These are phyloP conservation scores for Hesperophylax magnus DNA, from an alignment of 1,140 invertebrate genomes.

Conservation along the genomic window DNA sequence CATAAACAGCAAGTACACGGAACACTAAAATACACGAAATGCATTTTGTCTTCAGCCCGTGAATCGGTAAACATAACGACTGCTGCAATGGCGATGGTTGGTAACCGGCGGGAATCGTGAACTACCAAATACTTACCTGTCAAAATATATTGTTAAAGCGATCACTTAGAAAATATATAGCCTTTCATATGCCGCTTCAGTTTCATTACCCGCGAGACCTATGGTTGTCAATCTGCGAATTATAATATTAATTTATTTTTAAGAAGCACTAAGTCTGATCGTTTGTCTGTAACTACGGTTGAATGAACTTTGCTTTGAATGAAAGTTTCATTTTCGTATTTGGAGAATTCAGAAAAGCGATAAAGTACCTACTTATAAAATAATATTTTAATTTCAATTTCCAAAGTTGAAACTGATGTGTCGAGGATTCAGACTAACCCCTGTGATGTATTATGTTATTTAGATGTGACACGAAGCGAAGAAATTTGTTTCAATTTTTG, in stretches of 20 bases:
- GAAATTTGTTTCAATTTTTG: no score
- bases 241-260: not conserved
- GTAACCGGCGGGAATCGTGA: not conserved
- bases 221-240: conserved; percentile 1
- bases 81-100: conserved; percentile 5
- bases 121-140: conserved; percentile 33
- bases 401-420: no score
- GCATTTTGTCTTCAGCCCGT: not conserved
- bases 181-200: conserved; percentile 36
- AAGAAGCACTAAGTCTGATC: no score
- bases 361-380: no score
- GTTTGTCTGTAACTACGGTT: no score
- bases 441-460: no score
- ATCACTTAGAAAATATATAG: conserved; percentile 41
- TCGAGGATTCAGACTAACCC: no score
- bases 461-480: no score
- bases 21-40: conserved; percentile 19
- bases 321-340: no score
- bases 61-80: conserved; percentile 11
- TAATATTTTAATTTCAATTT: no score
- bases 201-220: conserved; percentile 4
- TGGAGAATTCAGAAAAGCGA: no score
- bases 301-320: no score
- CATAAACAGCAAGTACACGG: conserved; percentile 15
- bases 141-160: conserved; percentile 38